These are phyloP conservation scores for Macroglossus sobrinus DNA, from an alignment of 2,113 vertebrate genomes.

Conservation along the genomic window DNA sequence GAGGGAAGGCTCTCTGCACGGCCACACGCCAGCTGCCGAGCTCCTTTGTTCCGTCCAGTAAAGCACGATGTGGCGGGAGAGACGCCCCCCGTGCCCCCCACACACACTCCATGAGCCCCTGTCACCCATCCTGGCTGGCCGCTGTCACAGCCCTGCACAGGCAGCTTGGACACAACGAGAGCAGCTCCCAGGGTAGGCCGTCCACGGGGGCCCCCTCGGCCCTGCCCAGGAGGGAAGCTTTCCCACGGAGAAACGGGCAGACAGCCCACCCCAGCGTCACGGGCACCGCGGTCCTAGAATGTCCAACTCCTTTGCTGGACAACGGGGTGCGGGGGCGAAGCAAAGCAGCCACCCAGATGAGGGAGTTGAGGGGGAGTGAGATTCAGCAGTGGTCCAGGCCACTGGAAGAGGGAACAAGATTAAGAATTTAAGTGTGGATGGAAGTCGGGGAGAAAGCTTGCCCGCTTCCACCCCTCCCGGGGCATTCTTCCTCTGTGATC, in stretches of 20 bases:
- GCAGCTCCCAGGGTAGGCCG: background rate
- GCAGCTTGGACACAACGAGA: background rate
- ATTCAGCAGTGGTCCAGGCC: too few relatives aligned
- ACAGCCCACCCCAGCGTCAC: background rate
- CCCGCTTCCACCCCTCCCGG: too few relatives aligned
- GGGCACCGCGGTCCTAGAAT: background rate
- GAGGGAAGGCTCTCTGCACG: slow-evolving; percentile 70
- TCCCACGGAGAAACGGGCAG: background rate
- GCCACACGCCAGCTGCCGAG: slow-evolving; percentile 65
- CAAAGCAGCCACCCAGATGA: accelerated
- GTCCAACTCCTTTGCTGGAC: too few relatives aligned
- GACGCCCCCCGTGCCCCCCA: too few relatives aligned
- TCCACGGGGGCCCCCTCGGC: background rate
- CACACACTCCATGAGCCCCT: slow-evolving; percentile 67
- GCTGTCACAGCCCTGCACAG: slow-evolving; percentile 57
- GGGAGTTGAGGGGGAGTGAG: too few relatives aligned
- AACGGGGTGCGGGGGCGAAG: accelerated
- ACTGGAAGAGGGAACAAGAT: too few relatives aligned
- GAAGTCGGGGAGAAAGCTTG: too few relatives aligned
- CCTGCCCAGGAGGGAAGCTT: background rate
- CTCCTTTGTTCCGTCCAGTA: slow-evolving; percentile 85
- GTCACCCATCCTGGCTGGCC: slow-evolving; percentile 74
- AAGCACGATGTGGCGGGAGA: slow-evolving; percentile 82
- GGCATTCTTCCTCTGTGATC: too few relatives aligned
- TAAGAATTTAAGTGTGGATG: too few relatives aligned